Percentiles rank a stretch among this genome's conserved stretches.
Evolutionary conservation across 1,140 invertebrate species (phyloP).

Genomic region (Diprion similis): DNA sequence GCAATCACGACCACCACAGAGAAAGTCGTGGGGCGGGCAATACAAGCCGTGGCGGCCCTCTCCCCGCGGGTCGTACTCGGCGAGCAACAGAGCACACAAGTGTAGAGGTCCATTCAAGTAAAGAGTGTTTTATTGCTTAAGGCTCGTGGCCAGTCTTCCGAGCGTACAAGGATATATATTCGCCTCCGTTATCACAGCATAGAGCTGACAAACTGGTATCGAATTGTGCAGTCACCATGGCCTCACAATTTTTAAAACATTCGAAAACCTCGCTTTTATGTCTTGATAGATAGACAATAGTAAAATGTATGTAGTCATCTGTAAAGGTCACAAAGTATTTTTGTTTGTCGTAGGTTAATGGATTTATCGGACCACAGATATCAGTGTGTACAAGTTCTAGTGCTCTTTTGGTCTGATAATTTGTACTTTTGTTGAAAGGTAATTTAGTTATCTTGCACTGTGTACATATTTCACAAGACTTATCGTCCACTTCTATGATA

Average conservation of each 20-base stretch:
- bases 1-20: too few relatives aligned
- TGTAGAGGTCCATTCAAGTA: too few relatives aligned
- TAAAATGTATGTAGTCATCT: constrained; percentile 19
- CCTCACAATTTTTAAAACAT: constrained; percentile 10
- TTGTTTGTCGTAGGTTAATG: neutral
- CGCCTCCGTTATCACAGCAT: constrained; percentile 19
- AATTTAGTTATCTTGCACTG: constrained; percentile 15
- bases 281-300: constrained; percentile 12
- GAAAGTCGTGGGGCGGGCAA: too few relatives aligned
- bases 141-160: too few relatives aligned
- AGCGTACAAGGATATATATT: constrained; percentile 27
- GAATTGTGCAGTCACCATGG: neutral
- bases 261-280: constrained; percentile 16
- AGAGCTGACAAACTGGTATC: neutral
- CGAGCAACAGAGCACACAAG: too few relatives aligned
- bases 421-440: constrained; percentile 7
- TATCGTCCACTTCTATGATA: neutral
- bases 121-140: too few relatives aligned
- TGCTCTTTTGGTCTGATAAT: neutral
- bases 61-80: too few relatives aligned
- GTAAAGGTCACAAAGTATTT: constrained; percentile 19
- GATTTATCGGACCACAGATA: too few relatives aligned
- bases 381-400: constrained; percentile 3
- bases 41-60: too few relatives aligned
- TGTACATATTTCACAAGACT: constrained; percentile 14